Conservation (phyloP, 1,140 invertebrate species). For the Pseudomyrmex sp. region DNA sequence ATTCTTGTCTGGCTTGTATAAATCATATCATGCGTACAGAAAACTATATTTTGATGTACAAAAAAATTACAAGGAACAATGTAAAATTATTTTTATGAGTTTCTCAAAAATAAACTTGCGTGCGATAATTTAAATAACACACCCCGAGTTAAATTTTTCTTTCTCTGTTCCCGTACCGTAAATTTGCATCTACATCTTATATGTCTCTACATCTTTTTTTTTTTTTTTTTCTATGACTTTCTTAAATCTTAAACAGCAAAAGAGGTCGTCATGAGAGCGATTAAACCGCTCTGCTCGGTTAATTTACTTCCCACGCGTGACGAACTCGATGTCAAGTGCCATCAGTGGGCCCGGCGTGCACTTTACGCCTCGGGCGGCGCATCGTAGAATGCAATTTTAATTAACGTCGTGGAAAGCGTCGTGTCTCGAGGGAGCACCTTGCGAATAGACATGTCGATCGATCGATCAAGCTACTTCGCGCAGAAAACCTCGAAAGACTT, state of each 20-base stretch:
- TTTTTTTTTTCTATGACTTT: not conserved
- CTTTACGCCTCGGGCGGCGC: constrained; percentile 40
- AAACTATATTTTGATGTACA: too few species aligned
- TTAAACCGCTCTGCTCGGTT: constrained; percentile 42
- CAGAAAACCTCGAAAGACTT: not conserved
- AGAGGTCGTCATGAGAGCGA: constrained; percentile 14
- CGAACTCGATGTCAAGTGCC: constrained; percentile 55
- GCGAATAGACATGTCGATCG: constrained; percentile 39
- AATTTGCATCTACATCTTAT: too few species aligned
- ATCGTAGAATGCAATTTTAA: constrained; percentile 55
- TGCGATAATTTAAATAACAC: too few species aligned
- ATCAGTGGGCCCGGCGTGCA: constrained; percentile 55
- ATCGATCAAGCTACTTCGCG: constrained; percentile 30
- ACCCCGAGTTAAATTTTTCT: too few species aligned
- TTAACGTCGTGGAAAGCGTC: constrained; percentile 39
- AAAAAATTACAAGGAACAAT: too few species aligned
- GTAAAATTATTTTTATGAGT: too few species aligned
- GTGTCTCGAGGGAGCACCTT: not conserved
- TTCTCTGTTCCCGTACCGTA: too few species aligned
- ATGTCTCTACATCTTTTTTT: not conserved
- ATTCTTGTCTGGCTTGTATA: too few species aligned
- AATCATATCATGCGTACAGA: too few species aligned
- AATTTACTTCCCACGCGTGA: constrained; percentile 60
- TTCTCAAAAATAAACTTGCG: too few species aligned
- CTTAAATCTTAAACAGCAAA: constrained; percentile 21